Evolutionary conservation across 2,113 vertebrate genomes (phyloP).

Genomic region (Amphiprion percula): DNA sequence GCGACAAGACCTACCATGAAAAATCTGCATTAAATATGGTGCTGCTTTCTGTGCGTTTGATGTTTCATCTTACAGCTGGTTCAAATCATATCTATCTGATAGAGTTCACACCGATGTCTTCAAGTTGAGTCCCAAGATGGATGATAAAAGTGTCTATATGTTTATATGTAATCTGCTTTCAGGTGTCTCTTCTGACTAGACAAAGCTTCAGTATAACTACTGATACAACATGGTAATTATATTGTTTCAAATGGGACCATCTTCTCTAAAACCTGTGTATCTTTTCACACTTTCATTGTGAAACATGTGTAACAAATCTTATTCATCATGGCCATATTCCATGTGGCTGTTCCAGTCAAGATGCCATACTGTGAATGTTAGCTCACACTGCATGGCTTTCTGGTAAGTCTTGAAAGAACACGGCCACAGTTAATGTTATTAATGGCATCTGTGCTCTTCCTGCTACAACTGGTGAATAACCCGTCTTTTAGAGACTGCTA

Average conservation of each 20-base stretch:
- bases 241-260: no score
- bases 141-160: neutral
- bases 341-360: neutral
- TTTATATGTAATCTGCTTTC: conserved; percentile 19
- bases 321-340: neutral
- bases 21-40: neutral
- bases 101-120: neutral
- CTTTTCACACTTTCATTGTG: conserved; percentile 57
- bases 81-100: neutral
- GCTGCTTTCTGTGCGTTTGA: neutral
- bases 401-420: neutral
- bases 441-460: neutral
- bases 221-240: no score
- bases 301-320: conserved; percentile 30
- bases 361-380: neutral
- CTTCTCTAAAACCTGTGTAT: conserved; percentile 20
- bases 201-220: no score
- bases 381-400: neutral
- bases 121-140: neutral
- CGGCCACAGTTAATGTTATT: neutral
- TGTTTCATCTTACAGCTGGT: neutral
- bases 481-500: neutral
- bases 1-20: neutral
- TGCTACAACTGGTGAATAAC: neutral
- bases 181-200: no score